phyloP scores from a whole-genome alignment of 1,140 invertebrate species.

The Scaptomyza pallida region DNA sequence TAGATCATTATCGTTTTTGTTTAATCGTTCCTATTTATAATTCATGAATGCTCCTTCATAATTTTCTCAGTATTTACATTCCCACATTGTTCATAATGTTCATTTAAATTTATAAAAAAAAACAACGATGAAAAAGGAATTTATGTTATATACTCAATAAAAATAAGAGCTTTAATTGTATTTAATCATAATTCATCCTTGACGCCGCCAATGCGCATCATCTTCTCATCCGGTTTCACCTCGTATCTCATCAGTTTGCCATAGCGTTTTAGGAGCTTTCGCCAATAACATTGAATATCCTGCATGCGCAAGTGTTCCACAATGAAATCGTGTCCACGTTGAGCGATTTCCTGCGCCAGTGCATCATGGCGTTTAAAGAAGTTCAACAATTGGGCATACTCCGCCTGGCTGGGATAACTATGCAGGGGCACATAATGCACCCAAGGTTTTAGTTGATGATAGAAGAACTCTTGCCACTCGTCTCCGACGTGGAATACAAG shows the following conservation, averaged over 20 bases:
- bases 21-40: not conserved
- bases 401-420: conserved; percentile 87
- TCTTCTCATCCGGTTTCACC: conserved; percentile 85
- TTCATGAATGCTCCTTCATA: not conserved
- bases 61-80: not conserved
- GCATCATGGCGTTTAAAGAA: conserved; percentile 92
- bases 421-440: conserved; percentile 96
- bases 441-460: conserved; percentile 96
- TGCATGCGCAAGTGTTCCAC: conserved; percentile 92
- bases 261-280: conserved; percentile 91
- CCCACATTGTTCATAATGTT: not conserved
- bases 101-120: not conserved
- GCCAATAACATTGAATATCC: conserved; percentile 95
- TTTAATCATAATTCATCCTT: conserved; percentile 56
- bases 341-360: conserved; percentile 91
- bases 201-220: conserved; percentile 80
- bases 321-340: conserved; percentile 92
- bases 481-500: conserved; percentile 98
- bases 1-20: conserved; percentile 7
- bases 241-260: conserved; percentile 90
- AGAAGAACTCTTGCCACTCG: conserved; percentile 98
- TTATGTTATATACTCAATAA: too few species aligned
- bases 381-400: conserved; percentile 89
- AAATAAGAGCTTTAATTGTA: not conserved
- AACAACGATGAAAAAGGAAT: too few species aligned